Conservation (phyloP, 30 jellyfish, hydroid and myxozoan genomes). For the Pelagia noctiluca region DNA sequence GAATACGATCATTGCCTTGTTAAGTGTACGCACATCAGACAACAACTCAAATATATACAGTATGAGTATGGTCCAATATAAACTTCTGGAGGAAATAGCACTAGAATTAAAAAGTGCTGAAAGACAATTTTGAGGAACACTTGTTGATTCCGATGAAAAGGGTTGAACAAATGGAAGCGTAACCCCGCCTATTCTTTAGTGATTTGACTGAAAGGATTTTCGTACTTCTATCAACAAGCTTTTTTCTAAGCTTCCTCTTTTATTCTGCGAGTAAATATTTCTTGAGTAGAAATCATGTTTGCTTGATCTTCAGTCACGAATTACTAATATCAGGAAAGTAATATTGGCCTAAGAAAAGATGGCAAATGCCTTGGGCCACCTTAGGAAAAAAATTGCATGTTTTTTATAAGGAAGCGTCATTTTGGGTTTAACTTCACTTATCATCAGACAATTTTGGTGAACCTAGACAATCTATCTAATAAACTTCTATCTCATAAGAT, state of each 20-base stretch:
- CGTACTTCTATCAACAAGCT: conserved; percentile 41
- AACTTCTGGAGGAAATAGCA: conserved; percentile 59
- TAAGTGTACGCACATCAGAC: too few species aligned
- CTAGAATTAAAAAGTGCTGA: conserved; percentile 42
- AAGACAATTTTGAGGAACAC: conserved; percentile 10
- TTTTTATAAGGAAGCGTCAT: too few species aligned
- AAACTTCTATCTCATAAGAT: too few species aligned
- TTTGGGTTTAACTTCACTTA: too few species aligned
- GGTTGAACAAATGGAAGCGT: conserved; percentile 22
- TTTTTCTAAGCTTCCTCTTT: conserved; percentile 27
- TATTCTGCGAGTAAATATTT: conserved; percentile 54
- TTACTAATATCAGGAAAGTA: background rate
- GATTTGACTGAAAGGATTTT: conserved; percentile 64
- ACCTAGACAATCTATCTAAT: too few species aligned
- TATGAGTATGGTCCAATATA: conserved; percentile 25
- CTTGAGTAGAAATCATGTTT: conserved; percentile 1
- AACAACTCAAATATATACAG: too few species aligned
- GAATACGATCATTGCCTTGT: too few species aligned
- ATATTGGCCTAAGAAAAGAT: background rate
- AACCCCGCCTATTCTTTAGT: conserved; percentile 72
- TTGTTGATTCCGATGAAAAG: conserved; percentile 33
- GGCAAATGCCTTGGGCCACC: too few species aligned
- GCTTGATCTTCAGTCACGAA: background rate
- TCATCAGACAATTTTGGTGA: too few species aligned
- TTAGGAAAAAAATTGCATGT: too few species aligned